These are phyloP conservation scores for Nomada ferruginata DNA, from an alignment of 2,888 invertebrate genomes.

Conservation along the genomic window DNA sequence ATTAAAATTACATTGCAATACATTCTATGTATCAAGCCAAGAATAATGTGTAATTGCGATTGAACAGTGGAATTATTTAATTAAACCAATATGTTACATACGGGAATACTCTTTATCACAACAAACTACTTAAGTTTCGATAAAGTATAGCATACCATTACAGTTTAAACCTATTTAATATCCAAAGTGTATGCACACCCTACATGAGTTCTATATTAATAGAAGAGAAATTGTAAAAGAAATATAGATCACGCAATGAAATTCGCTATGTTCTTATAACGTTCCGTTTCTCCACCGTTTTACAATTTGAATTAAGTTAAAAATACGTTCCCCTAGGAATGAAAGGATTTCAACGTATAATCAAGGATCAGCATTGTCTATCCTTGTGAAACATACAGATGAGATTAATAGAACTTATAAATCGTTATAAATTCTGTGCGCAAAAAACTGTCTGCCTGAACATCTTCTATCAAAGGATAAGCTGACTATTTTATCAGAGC, in stretches of 20 bases:
- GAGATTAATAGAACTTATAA: slow-evolving; percentile 40
- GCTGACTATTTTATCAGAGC: slow-evolving; percentile 22
- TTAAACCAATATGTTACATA: slow-evolving; percentile 38
- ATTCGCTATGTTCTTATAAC: slow-evolving; percentile 22
- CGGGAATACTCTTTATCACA: slow-evolving; percentile 26
- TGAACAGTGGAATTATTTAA: slow-evolving; percentile 25
- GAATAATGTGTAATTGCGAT: slow-evolving; percentile 18
- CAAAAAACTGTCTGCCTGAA: slow-evolving; percentile 15
- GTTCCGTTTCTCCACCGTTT: slow-evolving; percentile 14
- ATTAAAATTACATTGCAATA: slow-evolving; percentile 31
- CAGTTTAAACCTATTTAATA: slow-evolving; percentile 28
- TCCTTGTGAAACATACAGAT: slow-evolving; percentile 20
- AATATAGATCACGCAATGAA: slow-evolving; percentile 10
- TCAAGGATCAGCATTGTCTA: slow-evolving; percentile 27
- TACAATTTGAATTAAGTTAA: slow-evolving; percentile 11
- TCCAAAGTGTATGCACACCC: slow-evolving; percentile 7
- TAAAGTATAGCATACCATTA: slow-evolving; percentile 30
- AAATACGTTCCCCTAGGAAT: slow-evolving; percentile 14
- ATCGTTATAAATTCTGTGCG: slow-evolving; percentile 39
- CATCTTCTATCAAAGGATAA: slow-evolving; percentile 8
- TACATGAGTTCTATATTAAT: slow-evolving; percentile 17
- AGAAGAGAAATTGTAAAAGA: slow-evolving; percentile 19
- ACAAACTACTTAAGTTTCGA: slow-evolving; percentile 36
- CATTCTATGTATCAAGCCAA: slow-evolving; percentile 17
- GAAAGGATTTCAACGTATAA: slow-evolving; percentile 24